Percentiles rank a stretch among this genome's conserved stretches.
Conservation (phyloP, 2,113 vertebrate species). For the Microtus ochrogaster region DNA sequence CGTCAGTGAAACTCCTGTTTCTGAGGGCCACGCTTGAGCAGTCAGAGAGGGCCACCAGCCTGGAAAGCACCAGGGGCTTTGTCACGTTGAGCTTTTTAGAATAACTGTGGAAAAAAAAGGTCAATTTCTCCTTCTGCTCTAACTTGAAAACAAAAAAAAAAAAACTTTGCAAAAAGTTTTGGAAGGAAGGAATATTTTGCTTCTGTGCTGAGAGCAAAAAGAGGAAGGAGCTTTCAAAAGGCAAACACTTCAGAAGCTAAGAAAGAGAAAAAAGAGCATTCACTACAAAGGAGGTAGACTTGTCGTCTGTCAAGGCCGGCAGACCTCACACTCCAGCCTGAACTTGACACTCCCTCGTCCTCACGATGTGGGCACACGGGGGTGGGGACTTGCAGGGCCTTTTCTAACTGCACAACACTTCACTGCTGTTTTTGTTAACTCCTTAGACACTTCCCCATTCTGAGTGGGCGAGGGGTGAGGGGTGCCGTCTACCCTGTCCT, state of each 20-base stretch:
- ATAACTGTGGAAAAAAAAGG: not conserved
- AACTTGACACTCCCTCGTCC: constrained; percentile 9
- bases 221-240: constrained; percentile 30
- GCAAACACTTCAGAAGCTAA: constrained; percentile 47
- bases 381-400: not conserved
- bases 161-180: constrained; percentile 59
- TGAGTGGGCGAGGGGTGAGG: accelerated
- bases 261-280: not conserved
- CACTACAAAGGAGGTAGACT: not conserved
- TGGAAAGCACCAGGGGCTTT: constrained; percentile 29
- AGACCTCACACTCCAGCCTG: not conserved
- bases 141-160: constrained; percentile 59
- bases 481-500: not conserved
- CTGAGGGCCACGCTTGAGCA: no score
- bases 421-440: not conserved
- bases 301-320: not conserved
- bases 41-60: not conserved
- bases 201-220: constrained; percentile 53
- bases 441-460: not conserved
- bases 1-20: not conserved
- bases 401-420: not conserved
- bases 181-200: constrained; percentile 57
- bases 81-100: not conserved
- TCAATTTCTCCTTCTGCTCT: constrained; percentile 45
- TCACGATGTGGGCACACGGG: not conserved